Percentiles rank a stretch among this genome's conserved stretches.
Conservation (phyloP, 2,888 invertebrate genomes). For the Dasysyrphus albostriatus region DNA sequence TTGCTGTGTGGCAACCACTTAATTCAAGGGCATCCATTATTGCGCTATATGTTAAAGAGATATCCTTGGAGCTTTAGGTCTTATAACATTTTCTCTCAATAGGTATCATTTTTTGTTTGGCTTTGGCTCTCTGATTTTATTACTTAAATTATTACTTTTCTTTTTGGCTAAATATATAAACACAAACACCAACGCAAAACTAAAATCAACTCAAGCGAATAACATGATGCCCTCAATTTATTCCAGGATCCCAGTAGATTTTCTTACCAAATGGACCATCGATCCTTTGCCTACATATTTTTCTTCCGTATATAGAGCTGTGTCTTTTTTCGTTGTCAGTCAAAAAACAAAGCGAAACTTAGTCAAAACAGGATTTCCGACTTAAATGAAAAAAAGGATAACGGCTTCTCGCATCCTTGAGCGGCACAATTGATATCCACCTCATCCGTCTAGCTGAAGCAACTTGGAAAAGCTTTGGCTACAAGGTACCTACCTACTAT, state of each 20-base stretch:
- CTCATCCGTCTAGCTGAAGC: slow-evolving; percentile 1
- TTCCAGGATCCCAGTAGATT: slow-evolving; percentile 17
- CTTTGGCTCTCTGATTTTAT: slow-evolving; percentile 38
- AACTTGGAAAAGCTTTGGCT: not conserved
- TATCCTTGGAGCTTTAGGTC: slow-evolving; percentile 9
- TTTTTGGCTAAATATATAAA: slow-evolving; percentile 34
- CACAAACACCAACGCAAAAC: slow-evolving; percentile 42
- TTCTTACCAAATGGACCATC: slow-evolving; percentile 22
- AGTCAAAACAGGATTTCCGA: slow-evolving; percentile 23
- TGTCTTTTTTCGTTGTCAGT: slow-evolving; percentile 33
- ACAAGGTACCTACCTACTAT: too few species aligned
- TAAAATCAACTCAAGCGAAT: slow-evolving; percentile 49
- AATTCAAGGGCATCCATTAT: slow-evolving; percentile 35
- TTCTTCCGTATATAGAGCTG: not conserved
- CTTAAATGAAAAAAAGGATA: slow-evolving; percentile 13
- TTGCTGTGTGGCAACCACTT: slow-evolving; percentile 29
- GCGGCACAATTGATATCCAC: slow-evolving; percentile 21
- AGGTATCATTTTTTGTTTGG: not conserved
- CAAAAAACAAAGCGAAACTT: slow-evolving; percentile 45
- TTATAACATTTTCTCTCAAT: slow-evolving; percentile 5
- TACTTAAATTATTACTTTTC: slow-evolving; percentile 54
- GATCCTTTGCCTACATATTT: slow-evolving; percentile 10
- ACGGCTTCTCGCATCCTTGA: slow-evolving; percentile 27
- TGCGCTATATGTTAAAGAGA: slow-evolving; percentile 18
- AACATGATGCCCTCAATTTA: slow-evolving; percentile 53